These are phyloP conservation scores for Pantherophis alleghaniensis DNA, from an alignment of 2,797 vertebrate species.

Conservation along the genomic window DNA sequence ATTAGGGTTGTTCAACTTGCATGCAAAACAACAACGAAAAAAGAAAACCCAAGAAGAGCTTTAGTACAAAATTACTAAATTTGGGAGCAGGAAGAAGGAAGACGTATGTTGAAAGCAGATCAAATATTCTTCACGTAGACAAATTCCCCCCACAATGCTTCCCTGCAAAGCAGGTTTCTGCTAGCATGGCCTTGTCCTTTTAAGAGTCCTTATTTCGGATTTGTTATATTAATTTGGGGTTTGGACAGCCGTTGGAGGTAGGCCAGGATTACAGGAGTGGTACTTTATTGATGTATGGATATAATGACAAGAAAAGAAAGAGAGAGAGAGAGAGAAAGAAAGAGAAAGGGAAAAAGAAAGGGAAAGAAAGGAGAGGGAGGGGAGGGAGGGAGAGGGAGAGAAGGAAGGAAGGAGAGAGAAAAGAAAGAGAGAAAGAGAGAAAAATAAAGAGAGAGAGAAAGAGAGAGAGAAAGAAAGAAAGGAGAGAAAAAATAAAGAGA, in stretches of 20 bases:
- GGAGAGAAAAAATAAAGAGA: not conserved
- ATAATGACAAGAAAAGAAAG: too few species aligned
- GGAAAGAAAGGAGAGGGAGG: fast-evolving
- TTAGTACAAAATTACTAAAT: not conserved
- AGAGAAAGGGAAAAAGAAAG: not conserved
- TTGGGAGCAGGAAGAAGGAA: not conserved
- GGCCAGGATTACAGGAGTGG: not conserved
- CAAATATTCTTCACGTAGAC: not conserved
- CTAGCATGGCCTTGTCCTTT: not conserved
- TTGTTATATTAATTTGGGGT: too few species aligned
- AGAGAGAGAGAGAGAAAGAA: too few species aligned
- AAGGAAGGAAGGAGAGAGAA: fast-evolving
- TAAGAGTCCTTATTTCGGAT: not conserved
- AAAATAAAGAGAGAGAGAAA: fast-evolving
- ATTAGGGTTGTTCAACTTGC: not conserved
- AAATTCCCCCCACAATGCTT: not conserved
- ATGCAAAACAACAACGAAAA: not conserved
- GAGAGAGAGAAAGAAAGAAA: fast-evolving
- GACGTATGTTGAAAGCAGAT: not conserved
- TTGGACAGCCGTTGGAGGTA: not conserved
- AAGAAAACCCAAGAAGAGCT: not conserved
- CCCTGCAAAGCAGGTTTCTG: not conserved
- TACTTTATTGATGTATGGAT: not conserved
- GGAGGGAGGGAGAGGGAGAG: fast-evolving
- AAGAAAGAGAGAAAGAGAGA: too few species aligned